These are phyloP conservation scores for Hyperoplus immaculatus DNA, from an alignment of 2,797 vertebrate species.

Conservation along the genomic window DNA sequence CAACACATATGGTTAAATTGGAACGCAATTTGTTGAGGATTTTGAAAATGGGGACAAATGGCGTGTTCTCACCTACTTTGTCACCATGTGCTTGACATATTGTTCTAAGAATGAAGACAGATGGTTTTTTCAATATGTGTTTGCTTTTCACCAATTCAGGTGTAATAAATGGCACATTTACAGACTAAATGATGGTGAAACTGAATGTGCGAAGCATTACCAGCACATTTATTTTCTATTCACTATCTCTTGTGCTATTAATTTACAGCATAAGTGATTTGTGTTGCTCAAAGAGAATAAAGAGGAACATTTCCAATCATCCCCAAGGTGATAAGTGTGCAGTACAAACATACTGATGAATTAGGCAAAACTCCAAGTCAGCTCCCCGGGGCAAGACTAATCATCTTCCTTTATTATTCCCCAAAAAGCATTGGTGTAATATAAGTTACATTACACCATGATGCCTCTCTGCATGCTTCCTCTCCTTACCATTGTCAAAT, in stretches of 20 bases:
- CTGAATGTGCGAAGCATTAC: constrained; percentile 64
- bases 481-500: constrained; percentile 62
- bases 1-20: too few species aligned
- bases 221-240: constrained; percentile 49
- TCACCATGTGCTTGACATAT: constrained; percentile 17
- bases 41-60: too few species aligned
- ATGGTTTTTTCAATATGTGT: constrained; percentile 53
- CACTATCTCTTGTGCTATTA: constrained; percentile 72
- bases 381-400: constrained; percentile 77
- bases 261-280: constrained; percentile 79
- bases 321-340: constrained; percentile 76
- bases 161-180: constrained; percentile 38
- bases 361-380: constrained; percentile 80
- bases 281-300: constrained; percentile 73
- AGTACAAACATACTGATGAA: constrained; percentile 66
- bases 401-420: constrained; percentile 76
- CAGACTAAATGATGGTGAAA: constrained; percentile 57
- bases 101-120: constrained; percentile 45
- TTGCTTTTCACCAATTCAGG: constrained; percentile 50
- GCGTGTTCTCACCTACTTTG: too few species aligned
- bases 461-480: constrained; percentile 64
- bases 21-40: too few species aligned
- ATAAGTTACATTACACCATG: constrained; percentile 63
- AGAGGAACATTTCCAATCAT: constrained; percentile 72
- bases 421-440: constrained; percentile 68